Base-by-base conservation (phyloP, 1,140 invertebrate genomes). In the Carposina sasakii region DNA sequence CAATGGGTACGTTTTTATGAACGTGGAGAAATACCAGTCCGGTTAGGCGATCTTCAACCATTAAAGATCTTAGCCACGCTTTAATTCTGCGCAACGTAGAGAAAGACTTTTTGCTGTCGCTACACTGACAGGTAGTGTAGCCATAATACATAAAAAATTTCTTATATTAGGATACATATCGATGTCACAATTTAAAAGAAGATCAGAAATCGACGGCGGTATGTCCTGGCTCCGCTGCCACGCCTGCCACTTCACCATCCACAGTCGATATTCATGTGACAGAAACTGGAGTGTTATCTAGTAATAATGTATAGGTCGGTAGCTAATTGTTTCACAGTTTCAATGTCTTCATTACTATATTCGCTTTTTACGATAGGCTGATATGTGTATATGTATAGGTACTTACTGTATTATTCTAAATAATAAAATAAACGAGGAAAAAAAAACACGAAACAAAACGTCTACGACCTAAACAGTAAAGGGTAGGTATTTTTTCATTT, bases 71-170 rank as follows among this genome's bases (percentile, higher is more conserved):
- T 10, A 73, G 44, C 58, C 62, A 75, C n/a, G n/a, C n/a, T 65
- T 75, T 75, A 0, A 71, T 24, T 4, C 67, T 49, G 10, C 59
- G 52, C 15, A 73, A 54, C 19, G 54, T 62, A 23, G 60, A 71
- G 54, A 72, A 75, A 20, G 54, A 47, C 60, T 48, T 43, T 73
- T 69, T 37, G 55, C 57, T n/a, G 55, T 68, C 4, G 70, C 63
- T 54, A 58, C 52, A 54, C 61, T 67, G n/a, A n/a, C n/a, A n/a
- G n/a, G n/a, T n/a, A n/a, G n/a, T n/a, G n/a, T n/a, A n/a, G n/a
- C n/a, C n/a, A 62, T 46, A 30, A 67, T 42, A 42, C 22, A 42
- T 42, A 42, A 42, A 42, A 42, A 42, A 5, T 23, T 23, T 42
- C 40, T 42, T 42, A 42, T 26, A 23, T 42, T 24, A 24, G 23